These are phyloP conservation scores for Bedellia somnulentella DNA, from an alignment of 2,888 invertebrate genomes.

Conservation along the genomic window DNA sequence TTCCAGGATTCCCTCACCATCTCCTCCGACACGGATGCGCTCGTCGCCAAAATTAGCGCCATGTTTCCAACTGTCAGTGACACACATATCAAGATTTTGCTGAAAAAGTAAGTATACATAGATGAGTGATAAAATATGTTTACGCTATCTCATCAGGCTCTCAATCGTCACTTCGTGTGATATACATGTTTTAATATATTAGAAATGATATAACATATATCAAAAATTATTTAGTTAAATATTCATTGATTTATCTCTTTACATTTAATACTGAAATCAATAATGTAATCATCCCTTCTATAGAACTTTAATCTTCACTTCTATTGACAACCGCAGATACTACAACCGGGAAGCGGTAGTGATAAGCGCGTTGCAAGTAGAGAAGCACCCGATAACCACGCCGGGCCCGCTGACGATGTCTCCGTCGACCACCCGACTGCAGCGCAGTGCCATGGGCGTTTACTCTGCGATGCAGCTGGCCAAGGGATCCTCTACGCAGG, in stretches of 20 bases:
- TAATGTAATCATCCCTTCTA: too few relatives aligned
- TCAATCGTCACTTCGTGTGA: too few relatives aligned
- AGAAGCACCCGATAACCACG: constrained; percentile 86
- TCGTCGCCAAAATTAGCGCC: constrained; percentile 78
- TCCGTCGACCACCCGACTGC: constrained; percentile 63
- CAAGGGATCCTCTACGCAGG: constrained; percentile 52
- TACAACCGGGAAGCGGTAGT: constrained; percentile 91
- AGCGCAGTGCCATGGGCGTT: constrained; percentile 45
- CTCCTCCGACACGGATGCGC: constrained; percentile 69
- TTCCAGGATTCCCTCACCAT: constrained; percentile 67
- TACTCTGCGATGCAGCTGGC: constrained; percentile 58
- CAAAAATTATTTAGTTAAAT: too few relatives aligned
- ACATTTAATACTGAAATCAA: too few relatives aligned
- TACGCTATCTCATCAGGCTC: too few relatives aligned
- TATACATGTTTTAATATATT: too few relatives aligned
- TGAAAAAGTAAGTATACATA: constrained; percentile 77
- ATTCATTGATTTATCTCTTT: too few relatives aligned
- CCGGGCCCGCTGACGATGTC: constrained; percentile 82
- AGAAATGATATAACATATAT: too few relatives aligned
- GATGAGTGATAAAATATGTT: too few relatives aligned
- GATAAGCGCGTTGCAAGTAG: constrained; percentile 90
- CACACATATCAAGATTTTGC: constrained; percentile 80
- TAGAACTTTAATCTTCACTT: too few relatives aligned
- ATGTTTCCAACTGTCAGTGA: constrained; percentile 92
- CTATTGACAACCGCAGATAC: constrained; percentile 68